Base-by-base conservation (phyloP, 2,797 vertebrate genomes). In the Enteromius thamalakanensis region DNA sequence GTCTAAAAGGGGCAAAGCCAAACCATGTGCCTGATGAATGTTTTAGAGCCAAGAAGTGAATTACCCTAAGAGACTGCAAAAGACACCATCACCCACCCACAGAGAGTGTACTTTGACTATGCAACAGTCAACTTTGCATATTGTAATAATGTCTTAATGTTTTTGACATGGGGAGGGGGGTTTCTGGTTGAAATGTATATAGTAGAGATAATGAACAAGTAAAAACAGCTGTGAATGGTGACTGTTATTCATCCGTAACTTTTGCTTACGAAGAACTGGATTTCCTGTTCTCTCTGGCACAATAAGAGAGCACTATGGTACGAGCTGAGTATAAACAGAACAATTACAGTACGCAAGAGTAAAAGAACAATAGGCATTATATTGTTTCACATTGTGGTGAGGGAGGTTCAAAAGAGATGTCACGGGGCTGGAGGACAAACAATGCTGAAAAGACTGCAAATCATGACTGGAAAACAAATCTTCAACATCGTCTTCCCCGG, bases 381-480 rank as follows among this genome's bases (percentile, higher is more conserved):
- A n/a, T 82, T 72, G 74, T 58, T 83, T 60, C 19, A 47, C 64
- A 65, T 34, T 42, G 70, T 37, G 78, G 7, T 19, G 37, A 51
- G 29, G 76, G 51, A 60, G 42, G 62, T 84, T 79, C 6, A 40
- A 64, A 84, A 68, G 60, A 55, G 60, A 76, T 47, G 71, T 81
- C 79, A 85, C 79, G 14, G 53, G 80, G 17, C 67, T 79, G 51
- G 74, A 82, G 47, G 68, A 77, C 80, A 69, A 82, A 88, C 91
- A 88, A 89, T 90, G 92, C 91, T 92, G 90, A 89, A 87, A 94
- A 88, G 91, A 64, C 53, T 91, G 89, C 89, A 91, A 93, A 91
- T 89, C 89, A 79, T 87, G 90, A 87, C 87, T 94, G 93, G 19
- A 84, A 75, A 60, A 32, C 76, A 53, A 34, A 75, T 79, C 76